These are phyloP conservation scores for Lepetodrilus schrolli DNA, from an alignment of 2,888 invertebrate genomes.

Conservation along the genomic window DNA sequence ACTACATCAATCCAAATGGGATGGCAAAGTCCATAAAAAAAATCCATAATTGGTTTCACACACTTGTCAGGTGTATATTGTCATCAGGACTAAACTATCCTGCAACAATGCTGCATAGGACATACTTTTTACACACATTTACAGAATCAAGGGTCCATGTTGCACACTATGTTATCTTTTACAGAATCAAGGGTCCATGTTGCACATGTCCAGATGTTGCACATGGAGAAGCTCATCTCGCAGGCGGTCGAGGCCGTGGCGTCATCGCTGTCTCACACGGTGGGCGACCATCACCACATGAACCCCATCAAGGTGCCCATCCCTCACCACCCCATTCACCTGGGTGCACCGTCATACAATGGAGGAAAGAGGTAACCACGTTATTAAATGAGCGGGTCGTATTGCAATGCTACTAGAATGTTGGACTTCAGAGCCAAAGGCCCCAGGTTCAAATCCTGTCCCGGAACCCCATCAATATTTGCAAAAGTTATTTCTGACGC, in stretches of 20 bases:
- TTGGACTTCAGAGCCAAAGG: too few relatives aligned
- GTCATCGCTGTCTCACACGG: constrained; percentile 11
- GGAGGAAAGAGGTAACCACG: neutral
- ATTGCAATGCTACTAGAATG: neutral
- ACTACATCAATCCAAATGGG: too few relatives aligned
- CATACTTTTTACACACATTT: too few relatives aligned
- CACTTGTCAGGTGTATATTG: too few relatives aligned
- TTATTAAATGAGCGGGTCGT: neutral
- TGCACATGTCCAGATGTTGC: neutral
- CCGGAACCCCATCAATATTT: neutral
- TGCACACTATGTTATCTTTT: neutral
- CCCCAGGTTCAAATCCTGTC: too few relatives aligned
- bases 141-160: too few relatives aligned
- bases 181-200: neutral
- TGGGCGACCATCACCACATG: neutral
- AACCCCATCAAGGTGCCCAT: constrained; percentile 12
- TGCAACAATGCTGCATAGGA: too few relatives aligned
- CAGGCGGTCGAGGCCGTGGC: constrained; percentile 15
- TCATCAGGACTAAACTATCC: too few relatives aligned
- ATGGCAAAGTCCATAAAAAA: too few relatives aligned
- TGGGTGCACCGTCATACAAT: neutral
- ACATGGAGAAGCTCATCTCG: constrained; percentile 15
- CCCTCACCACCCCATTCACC: constrained; percentile 21
- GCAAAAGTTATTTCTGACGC: too few relatives aligned
- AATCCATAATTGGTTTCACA: too few relatives aligned